These are phyloP conservation scores for Scomber scombrus DNA, from an alignment of 2,113 vertebrate genomes.

Conservation along the genomic window DNA sequence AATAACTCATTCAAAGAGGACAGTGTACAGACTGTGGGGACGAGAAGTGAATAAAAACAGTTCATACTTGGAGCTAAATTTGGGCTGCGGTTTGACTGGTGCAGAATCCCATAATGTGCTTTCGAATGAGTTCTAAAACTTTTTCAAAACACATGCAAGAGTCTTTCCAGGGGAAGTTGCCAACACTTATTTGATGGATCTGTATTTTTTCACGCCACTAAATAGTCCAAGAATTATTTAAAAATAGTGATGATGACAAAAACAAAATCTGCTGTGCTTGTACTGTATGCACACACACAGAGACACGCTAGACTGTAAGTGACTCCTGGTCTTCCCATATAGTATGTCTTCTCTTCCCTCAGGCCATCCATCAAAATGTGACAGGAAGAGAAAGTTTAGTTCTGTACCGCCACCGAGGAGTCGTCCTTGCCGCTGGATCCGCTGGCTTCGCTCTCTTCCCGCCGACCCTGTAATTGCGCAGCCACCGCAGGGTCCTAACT, in stretches of 20 bases:
- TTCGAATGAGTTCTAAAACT: slow-evolving; percentile 27
- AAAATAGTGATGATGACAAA: slow-evolving; percentile 58
- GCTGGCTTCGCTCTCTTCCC: slow-evolving; percentile 50
- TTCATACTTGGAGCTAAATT: slow-evolving; percentile 52
- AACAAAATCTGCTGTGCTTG: slow-evolving; percentile 51
- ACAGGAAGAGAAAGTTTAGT: slow-evolving; percentile 76
- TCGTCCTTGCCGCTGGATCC: slow-evolving; percentile 57
- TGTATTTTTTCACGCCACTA: slow-evolving; percentile 57
- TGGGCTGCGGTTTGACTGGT: slow-evolving; percentile 60
- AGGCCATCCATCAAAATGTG: slow-evolving; percentile 69
- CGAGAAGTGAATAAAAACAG: slow-evolving; percentile 60
- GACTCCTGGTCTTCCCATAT: slow-evolving; percentile 40
- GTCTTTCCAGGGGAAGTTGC: slow-evolving; percentile 52
- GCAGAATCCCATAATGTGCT: slow-evolving; percentile 56
- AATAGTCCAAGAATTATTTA: slow-evolving; percentile 38
- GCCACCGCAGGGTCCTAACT: slow-evolving; percentile 70
- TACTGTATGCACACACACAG: slow-evolving; percentile 27
- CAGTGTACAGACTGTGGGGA: slow-evolving; percentile 30
- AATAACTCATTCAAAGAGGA: slow-evolving; percentile 39
- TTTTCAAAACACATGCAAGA: slow-evolving; percentile 39
- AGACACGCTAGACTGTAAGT: slow-evolving; percentile 14
- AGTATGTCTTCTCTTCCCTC: slow-evolving; percentile 45
- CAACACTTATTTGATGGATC: slow-evolving; percentile 52
- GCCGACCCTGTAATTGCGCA: slow-evolving; percentile 75
- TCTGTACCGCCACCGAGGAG: slow-evolving; percentile 68